phyloP scores from a whole-genome alignment of 92 coral and sea anemone genomes.

The Nematostella vectensis region DNA sequence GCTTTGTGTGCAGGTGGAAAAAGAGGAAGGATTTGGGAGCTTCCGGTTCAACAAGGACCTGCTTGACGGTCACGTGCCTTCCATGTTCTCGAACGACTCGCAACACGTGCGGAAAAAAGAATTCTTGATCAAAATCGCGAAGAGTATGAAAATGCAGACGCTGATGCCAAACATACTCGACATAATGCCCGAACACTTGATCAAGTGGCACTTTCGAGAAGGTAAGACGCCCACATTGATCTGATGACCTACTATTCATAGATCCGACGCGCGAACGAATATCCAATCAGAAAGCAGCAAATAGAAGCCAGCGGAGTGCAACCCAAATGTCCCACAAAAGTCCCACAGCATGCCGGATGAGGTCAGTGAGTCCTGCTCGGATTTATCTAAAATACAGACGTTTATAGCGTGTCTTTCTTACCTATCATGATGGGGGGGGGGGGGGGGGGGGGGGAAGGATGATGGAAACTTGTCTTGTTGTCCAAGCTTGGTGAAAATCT shows the following conservation, averaged over 20 bases:
- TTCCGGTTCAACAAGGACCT: conserved; percentile 69
- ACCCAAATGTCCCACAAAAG: too few species aligned
- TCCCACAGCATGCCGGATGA: too few species aligned
- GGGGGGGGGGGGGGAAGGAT: too few species aligned
- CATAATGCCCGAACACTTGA: conserved; percentile 78
- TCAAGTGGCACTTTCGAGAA: conserved; percentile 80
- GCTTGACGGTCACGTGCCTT: conserved; percentile 59
- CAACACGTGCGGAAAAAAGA: conserved; percentile 48
- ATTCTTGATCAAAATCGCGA: conserved; percentile 53
- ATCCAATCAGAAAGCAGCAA: too few species aligned
- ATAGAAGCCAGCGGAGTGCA: too few species aligned
- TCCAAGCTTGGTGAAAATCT: too few species aligned
- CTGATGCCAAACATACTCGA: conserved; percentile 71
- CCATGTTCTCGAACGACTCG: conserved; percentile 76
- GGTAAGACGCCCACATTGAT: conserved; percentile 36
- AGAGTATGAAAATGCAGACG: conserved; percentile 59
- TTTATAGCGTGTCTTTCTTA: too few species aligned
- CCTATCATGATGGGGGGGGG: neutral
- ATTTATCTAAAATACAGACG: too few species aligned
- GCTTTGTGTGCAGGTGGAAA: conserved; percentile 40
- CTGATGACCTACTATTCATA: too few species aligned
- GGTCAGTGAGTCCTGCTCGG: too few species aligned
- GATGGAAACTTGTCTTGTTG: too few species aligned
- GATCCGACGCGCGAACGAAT: too few species aligned
- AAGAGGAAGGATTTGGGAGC: conserved; percentile 76